Conservation (phyloP, 1,140 invertebrate genomes). For the Galleria mellonella region DNA sequence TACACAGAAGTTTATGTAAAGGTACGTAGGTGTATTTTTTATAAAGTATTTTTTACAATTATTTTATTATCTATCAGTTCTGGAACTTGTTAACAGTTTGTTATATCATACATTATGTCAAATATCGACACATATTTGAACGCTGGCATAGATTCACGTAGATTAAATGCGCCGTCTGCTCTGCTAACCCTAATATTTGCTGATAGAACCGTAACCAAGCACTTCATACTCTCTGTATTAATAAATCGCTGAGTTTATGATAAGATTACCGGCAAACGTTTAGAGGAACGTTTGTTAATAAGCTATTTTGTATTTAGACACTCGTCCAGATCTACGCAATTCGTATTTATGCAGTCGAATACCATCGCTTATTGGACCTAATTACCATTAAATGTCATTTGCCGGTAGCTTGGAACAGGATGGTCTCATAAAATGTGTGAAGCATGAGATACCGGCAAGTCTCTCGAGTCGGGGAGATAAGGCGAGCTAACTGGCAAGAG, state of each 20-base stretch:
- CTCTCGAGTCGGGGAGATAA: not conserved
- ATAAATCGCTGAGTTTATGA: slow-evolving; percentile 22
- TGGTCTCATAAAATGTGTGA: no score
- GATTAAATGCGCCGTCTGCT: slow-evolving; percentile 39
- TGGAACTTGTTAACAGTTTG: not conserved
- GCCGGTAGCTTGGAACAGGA: no score
- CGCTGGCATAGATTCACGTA: slow-evolving; percentile 27
- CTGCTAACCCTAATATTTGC: slow-evolving; percentile 43
- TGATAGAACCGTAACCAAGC: no score
- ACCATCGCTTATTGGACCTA: no score
- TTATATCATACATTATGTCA: slow-evolving; percentile 1
- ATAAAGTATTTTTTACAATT: not conserved
- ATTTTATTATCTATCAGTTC: not conserved
- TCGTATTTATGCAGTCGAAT: no score
- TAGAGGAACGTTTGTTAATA: no score
- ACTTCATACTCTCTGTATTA: slow-evolving; percentile 19
- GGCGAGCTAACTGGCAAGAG: not conserved
- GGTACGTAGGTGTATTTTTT: no score
- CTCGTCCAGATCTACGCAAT: no score
- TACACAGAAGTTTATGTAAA: no score
- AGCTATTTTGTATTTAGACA: no score
- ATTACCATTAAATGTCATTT: no score
- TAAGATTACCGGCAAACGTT: slow-evolving; percentile 11
- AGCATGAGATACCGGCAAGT: no score
- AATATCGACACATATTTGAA: slow-evolving; percentile 16